Percentiles rank a stretch among this genome's conserved stretches.
Conservation (phyloP, 2,113 vertebrate species). For the Corythornis cristatus region DNA sequence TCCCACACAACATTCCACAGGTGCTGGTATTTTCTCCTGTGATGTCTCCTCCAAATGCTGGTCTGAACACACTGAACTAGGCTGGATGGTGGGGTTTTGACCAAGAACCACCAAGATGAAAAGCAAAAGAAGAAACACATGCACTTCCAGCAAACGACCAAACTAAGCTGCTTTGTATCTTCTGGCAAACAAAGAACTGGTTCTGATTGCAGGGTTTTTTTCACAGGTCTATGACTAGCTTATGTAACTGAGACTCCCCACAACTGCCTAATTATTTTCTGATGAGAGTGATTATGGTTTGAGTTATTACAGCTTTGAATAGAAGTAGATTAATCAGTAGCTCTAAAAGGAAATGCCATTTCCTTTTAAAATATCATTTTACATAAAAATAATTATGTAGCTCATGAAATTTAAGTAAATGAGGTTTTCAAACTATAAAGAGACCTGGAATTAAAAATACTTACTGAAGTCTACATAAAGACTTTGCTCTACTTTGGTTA, state of each 20-base stretch:
- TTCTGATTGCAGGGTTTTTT: not conserved
- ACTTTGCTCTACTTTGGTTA: not conserved
- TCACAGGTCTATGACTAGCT: not conserved
- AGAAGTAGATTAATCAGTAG: constrained; percentile 43
- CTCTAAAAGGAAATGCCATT: constrained; percentile 43
- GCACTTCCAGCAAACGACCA: not conserved
- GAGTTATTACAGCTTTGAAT: constrained; percentile 28
- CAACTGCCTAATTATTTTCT: constrained; percentile 37
- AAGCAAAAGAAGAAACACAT: not conserved
- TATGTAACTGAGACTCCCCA: not conserved
- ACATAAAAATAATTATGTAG: not conserved
- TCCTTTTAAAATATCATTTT: constrained; percentile 38
- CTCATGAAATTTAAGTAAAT: constrained; percentile 29
- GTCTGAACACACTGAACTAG: not conserved
- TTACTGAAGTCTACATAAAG: not conserved
- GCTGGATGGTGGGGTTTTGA: not conserved
- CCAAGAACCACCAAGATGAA: not conserved
- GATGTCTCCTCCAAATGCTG: not conserved
- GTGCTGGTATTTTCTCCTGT: not conserved
- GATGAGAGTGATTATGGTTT: not conserved
- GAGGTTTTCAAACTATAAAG: not conserved
- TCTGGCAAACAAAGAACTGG: not conserved
- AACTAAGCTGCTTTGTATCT: not conserved
- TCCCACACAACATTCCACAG: fast-evolving
- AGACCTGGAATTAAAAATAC: constrained; percentile 6